Conservation (phyloP, 1,140 invertebrate species). For the Bombus huntii region DNA sequence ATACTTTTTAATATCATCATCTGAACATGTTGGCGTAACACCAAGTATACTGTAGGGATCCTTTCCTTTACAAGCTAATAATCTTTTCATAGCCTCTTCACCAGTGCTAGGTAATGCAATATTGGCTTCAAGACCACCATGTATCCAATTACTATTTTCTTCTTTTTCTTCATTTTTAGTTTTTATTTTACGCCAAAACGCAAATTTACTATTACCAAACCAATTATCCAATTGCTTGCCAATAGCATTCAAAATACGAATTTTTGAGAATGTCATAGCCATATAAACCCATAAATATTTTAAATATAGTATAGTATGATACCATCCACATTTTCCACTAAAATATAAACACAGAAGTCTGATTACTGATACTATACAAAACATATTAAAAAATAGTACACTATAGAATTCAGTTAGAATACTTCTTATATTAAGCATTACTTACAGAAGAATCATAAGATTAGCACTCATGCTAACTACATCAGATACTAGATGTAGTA, state of each 20-base stretch:
- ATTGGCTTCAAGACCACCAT: constrained; percentile 88
- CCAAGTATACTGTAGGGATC: constrained; percentile 97
- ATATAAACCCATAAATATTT: constrained; percentile 79
- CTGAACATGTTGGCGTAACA: constrained; percentile 91
- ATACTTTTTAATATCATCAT: constrained; percentile 97
- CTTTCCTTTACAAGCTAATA: constrained; percentile 96
- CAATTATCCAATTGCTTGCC: constrained; percentile 84
- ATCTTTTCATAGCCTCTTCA: constrained; percentile 96
- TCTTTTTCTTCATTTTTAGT: constrained; percentile 82
- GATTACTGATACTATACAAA: background rate
- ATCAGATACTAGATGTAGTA: constrained; percentile 90
- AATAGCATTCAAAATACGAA: constrained; percentile 80
- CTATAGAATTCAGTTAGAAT: constrained; percentile 46
- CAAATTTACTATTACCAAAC: constrained; percentile 84
- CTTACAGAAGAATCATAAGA: constrained; percentile 89
- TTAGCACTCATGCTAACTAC: constrained; percentile 90
- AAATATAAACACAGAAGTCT: constrained; percentile 54
- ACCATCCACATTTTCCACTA: constrained; percentile 79
- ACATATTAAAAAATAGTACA: constrained; percentile 12
- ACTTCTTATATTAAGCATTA: constrained; percentile 76
- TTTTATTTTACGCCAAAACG: constrained; percentile 85
- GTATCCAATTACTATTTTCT: constrained; percentile 77
- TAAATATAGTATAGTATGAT: constrained; percentile 77
- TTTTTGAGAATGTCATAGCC: constrained; percentile 75
- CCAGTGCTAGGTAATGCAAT: constrained; percentile 94